Evolutionary conservation across 2,113 vertebrate species (phyloP).

Genomic region (Lepisosteus osseus): DNA sequence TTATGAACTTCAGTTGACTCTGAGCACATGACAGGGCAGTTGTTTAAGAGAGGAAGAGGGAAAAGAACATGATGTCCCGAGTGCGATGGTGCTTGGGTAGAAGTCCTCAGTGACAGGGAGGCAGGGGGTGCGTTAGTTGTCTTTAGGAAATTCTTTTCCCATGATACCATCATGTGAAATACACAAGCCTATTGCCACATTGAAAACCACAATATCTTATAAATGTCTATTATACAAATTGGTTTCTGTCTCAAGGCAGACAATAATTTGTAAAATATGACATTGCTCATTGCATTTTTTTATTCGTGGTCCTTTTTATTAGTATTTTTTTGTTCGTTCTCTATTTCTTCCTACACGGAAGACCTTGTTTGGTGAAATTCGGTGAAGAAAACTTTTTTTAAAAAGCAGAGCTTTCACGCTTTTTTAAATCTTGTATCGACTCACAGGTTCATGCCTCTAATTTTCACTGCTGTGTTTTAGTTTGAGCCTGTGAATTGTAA

Average conservation of each 20-base stretch:
- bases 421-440: too few species aligned
- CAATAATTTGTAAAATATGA: conserved; percentile 29
- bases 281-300: conserved; percentile 1
- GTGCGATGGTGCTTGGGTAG: conserved; percentile 1
- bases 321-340: background rate
- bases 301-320: conserved; percentile 22
- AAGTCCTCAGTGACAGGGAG: conserved; percentile 3
- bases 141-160: conserved; percentile 21
- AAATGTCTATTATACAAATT: conserved; percentile 25
- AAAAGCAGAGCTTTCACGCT: too few species aligned
- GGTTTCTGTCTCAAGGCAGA: conserved; percentile 17
- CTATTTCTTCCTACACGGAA: too few species aligned
- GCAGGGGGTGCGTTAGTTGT: background rate
- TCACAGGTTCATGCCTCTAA: too few species aligned
- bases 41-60: background rate
- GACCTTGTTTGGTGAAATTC: too few species aligned
- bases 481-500: too few species aligned
- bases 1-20: conserved; percentile 18
- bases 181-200: background rate
- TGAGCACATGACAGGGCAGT: background rate
- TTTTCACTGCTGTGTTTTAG: too few species aligned
- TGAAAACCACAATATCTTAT: conserved; percentile 20
- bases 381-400: too few species aligned
- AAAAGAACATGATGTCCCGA: background rate
- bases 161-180: conserved; percentile 7